Base-by-base conservation (phyloP, 2,888 invertebrate genomes). In the Aquatica leii region DNA sequence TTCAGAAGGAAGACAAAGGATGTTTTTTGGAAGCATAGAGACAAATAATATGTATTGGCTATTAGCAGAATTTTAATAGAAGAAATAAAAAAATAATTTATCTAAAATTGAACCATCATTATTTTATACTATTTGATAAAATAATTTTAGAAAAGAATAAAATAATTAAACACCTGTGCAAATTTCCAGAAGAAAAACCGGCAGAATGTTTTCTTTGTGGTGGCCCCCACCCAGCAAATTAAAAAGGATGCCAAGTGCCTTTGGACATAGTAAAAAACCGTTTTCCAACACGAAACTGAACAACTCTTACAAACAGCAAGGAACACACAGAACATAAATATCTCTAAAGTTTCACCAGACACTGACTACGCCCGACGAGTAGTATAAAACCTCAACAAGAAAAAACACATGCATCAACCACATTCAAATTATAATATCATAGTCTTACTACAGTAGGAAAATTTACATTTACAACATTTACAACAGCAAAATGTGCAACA, bases 221-320 rank as follows among this genome's bases (percentile, higher is more conserved):
- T 15, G 57, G 21, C 5, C 17, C 48, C 5, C 62, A 62, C 35
- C 57, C 52, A 18, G 50, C 62, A 14, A 57, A 58, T 41, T 58
- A 62, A 21, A 62, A 62, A 57, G 46, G 46, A 21, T 51, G 57
- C 11, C 49, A 46, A 21, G 61, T 55, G 12, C 56, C 48, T 20
- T 15, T 43, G 34, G 55, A 61, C 21, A 55, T 61, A 1, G 18
- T 40, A 12, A 55, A 49, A 56, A 34, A 20, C 17, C 46, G 46
- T 4, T 15, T 46, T n/a, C 46, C 46, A 46, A 18, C 46, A 56
- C 31, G 31, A 31, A 31, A 31, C 31, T 4, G 31, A 31, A 31
- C 31, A 31, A 9, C 31, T 31, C 31, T 31, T 31, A 4, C 31
- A 31, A 31, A 6, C 31, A 9, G 31, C 9, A 31, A 6, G 5